These are phyloP conservation scores for Palythoa heliodiscus DNA, from an alignment of 92 coral and sea anemone species.

Conservation along the genomic window DNA sequence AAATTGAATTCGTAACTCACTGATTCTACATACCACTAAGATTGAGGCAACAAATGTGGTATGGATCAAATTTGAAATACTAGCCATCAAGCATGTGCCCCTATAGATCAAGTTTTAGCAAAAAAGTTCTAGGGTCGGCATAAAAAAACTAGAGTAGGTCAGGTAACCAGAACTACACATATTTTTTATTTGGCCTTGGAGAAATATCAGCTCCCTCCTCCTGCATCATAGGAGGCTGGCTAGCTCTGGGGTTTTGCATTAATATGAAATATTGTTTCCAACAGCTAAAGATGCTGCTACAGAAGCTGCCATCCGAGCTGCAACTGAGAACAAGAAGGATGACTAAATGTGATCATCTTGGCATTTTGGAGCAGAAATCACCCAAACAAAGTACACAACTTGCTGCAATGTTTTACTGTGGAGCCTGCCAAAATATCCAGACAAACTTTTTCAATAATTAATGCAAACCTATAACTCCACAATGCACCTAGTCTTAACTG, in stretches of 20 bases:
- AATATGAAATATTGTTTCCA: not conserved
- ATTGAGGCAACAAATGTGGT: too few relatives aligned
- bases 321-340: conserved; percentile 55
- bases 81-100: too few relatives aligned
- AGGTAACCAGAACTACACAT: too few relatives aligned
- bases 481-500: not conserved
- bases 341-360: not conserved
- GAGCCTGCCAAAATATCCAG: not conserved
- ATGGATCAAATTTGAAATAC: too few relatives aligned
- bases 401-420: not conserved
- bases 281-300: conserved; percentile 87
- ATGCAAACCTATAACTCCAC: not conserved
- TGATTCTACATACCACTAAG: too few relatives aligned
- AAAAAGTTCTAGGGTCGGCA: too few relatives aligned
- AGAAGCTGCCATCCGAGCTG: conserved; percentile 87
- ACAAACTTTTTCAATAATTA: not conserved
- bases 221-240: too few relatives aligned
- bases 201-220: too few relatives aligned
- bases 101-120: too few relatives aligned
- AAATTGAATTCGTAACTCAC: too few relatives aligned
- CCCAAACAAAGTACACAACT: not conserved
- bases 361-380: not conserved
- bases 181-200: too few relatives aligned
- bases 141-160: too few relatives aligned
- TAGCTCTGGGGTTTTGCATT: not conserved